Conservation (phyloP, 2,113 vertebrate species). For the Passer domesticus region DNA sequence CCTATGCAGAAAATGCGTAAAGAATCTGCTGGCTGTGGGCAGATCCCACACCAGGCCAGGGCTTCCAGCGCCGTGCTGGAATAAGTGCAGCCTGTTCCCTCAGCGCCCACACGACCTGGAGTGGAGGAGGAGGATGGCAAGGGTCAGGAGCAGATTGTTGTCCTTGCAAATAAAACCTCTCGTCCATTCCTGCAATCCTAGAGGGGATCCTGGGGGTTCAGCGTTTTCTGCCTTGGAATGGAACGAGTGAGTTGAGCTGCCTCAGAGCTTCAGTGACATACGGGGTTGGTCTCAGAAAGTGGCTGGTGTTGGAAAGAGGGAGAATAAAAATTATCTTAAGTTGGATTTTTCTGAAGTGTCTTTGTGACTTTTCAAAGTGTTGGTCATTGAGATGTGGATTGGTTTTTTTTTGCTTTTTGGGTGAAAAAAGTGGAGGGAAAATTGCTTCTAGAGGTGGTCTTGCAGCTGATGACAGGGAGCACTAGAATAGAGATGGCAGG, state of each 20-base stretch:
- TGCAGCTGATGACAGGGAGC: not conserved
- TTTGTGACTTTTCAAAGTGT: not conserved
- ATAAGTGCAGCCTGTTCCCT: not conserved
- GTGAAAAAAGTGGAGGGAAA: not conserved
- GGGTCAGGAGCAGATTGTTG: not conserved
- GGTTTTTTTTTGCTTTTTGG: not conserved
- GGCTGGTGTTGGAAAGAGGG: not conserved
- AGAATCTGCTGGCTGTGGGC: not conserved
- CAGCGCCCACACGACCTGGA: not conserved
- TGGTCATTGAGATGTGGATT: fast-evolving
- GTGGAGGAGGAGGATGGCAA: not conserved
- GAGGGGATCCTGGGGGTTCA: not conserved
- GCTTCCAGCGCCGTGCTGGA: not conserved
- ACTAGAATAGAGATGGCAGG: not conserved
- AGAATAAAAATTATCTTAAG: not conserved
- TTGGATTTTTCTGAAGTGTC: not conserved
- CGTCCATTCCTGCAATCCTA: fast-evolving
- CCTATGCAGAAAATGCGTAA: not conserved
- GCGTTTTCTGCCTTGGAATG: fast-evolving
- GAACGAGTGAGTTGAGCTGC: fast-evolving
- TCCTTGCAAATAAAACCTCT: not conserved
- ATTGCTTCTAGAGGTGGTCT: not conserved
- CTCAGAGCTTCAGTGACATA: not conserved
- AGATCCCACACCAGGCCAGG: not conserved
- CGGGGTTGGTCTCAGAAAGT: fast-evolving